phyloP scores from a whole-genome alignment of 2,888 invertebrate species.

The Nezara viridula region DNA sequence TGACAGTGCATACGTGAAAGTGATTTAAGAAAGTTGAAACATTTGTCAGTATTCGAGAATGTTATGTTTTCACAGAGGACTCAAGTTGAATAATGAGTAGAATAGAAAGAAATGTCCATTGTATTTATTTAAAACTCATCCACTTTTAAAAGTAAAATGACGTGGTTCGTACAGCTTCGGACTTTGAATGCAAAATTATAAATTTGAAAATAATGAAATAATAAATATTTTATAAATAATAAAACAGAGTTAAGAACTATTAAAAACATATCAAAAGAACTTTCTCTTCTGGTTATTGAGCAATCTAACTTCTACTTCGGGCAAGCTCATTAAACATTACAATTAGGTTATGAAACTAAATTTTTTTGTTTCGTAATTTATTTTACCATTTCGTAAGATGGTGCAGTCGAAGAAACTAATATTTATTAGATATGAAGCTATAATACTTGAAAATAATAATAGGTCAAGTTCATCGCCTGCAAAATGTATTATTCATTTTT shows the following conservation, averaged over 20 bases:
- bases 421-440: neutral
- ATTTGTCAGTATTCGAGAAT: neutral
- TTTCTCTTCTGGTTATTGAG: conserved; percentile 21
- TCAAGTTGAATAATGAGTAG: neutral
- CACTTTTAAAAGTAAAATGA: neutral
- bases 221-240: neutral
- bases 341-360: neutral
- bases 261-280: neutral
- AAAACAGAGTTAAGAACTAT: neutral
- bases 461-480: neutral
- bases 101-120: neutral
- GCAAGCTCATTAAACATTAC: conserved; percentile 16
- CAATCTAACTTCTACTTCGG: conserved; percentile 1
- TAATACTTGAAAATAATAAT: neutral
- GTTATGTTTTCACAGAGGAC: neutral
- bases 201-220: too few relatives aligned
- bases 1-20: neutral
- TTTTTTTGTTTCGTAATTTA: neutral
- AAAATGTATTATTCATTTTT: neutral
- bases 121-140: neutral
- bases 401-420: too few relatives aligned
- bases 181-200: neutral
- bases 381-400: neutral
- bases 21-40: neutral
- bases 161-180: neutral